Evolutionary conservation across 1,140 invertebrate species (phyloP), one percentile per base, ranked within the genome.

Genomic region (Ganaspis sp.): DNA sequence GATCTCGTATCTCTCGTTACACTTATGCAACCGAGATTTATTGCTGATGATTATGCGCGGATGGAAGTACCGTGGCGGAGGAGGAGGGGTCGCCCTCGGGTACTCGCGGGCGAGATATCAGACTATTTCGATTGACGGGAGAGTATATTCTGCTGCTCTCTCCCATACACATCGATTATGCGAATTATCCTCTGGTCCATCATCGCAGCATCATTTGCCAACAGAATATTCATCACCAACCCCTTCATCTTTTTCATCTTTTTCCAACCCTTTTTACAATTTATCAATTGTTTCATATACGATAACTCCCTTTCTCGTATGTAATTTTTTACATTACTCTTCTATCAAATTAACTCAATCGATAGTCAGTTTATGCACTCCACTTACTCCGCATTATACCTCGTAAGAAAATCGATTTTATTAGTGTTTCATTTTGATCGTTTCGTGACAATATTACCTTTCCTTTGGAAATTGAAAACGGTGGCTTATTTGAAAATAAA

Each of bases 21-120:
- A 91, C 89, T 91, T 91, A 91, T 90, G 90, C 90, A 91, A 91
- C 88, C 84, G 85, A 90, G 90, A 91, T 91, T 91, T 91, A 90
- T 91, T 91, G 89, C 87, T 85, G 84, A 85, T 87, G 88, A 88
- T 89, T 87, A 88, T 89, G 86, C 85, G 85, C 84, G 83, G 86
- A 88, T 86, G 87, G 87, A 89, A 87, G 87, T 88, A 87, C 87
- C 80, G 82, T 82, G 84, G 79, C 74, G 84, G 81, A 75, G 70
- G 29, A 77, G 83, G 75, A 76, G 80, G 80, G 83, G 79, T 84
- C 84, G 86, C 85, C 86, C 83, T 84, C 85, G 85, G 85, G 23
- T 72, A 26, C 75, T 81, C 73, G 77, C 76, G 76, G 75, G 73
- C 81, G 81, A 83, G 82, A 86, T 87, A 86, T 86, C 85, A 80